Conservation (phyloP, 2,113 vertebrate genomes). For the Semnornis frantzii region DNA sequence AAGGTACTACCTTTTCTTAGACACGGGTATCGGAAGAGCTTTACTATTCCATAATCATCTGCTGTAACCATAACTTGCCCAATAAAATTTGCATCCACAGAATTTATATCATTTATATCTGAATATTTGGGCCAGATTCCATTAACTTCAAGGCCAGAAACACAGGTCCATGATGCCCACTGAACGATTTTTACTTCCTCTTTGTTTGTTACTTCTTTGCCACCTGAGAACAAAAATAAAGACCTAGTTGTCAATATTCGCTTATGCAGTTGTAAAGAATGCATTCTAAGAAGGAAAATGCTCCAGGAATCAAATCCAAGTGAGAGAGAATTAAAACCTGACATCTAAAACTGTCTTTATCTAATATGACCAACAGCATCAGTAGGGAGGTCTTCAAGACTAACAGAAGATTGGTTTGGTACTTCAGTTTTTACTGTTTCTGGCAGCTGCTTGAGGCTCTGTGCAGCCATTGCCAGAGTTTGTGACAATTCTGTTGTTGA, state of each 20-base stretch:
- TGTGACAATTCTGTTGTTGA: not conserved
- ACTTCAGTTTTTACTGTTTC: not conserved
- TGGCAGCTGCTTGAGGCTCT: not conserved
- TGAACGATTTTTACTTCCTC: slow-evolving; percentile 93
- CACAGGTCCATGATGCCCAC: slow-evolving; percentile 97
- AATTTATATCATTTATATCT: slow-evolving; percentile 94
- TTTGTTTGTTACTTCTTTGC: slow-evolving; percentile 93
- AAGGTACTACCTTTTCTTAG: slow-evolving; percentile 89
- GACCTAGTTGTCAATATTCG: not conserved
- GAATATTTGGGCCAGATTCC: slow-evolving; percentile 99
- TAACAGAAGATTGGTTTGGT: not conserved
- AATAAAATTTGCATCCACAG: slow-evolving; percentile 94
- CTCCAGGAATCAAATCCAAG: not conserved
- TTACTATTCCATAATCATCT: slow-evolving; percentile 96
- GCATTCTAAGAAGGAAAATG: not conserved
- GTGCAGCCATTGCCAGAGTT: not conserved
- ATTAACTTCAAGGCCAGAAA: slow-evolving; percentile 93
- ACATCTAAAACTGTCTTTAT: not conserved
- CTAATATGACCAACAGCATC: not conserved
- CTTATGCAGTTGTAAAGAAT: not conserved
- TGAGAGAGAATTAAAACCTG: not conserved
- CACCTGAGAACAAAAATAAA: slow-evolving; percentile 82
- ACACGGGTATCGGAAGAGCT: slow-evolving; percentile 95
- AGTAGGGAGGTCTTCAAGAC: not conserved
- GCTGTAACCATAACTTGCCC: slow-evolving; percentile 96